Base-by-base conservation (phyloP, 2,888 invertebrate species). In the Hipparchia sbordonii region DNA sequence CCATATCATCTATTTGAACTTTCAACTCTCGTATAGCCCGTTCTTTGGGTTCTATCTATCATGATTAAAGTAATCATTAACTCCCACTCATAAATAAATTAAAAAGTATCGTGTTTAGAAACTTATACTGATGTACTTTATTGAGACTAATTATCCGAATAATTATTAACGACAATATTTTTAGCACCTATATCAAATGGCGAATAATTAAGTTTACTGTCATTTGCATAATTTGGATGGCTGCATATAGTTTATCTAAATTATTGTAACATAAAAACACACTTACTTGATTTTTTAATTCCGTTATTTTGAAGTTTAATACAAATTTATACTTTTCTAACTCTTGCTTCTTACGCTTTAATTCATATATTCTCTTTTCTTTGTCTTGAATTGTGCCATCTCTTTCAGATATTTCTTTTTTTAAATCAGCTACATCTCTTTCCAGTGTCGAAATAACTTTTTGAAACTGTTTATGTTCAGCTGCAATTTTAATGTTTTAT, bases 251-350 rank as follows among this genome's bases (percentile, higher is more conserved):
- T n/a, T n/a, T 46, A 46, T 39, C 61, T n/a, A 61, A n/a, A 56
- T 13, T 6, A 2, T 13, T 57, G 2, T 8, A 13, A 8, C 6
- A 52, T 52, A 9, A 57, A 23, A 6, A 61, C 39, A 7, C 45
- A 60, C 39, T 52, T 69, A 93, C 94, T 89, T 97, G 96, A 82
- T 96, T 96, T 86, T 97, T 97, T 39, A 98, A 87, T 82, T 98
- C 98, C 51, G 96, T 96, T 74, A 98, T 98, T 88, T 98, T 98
- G 85, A 98, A 97, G 83, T 97, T 97, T 52, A 98, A 90, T 1
- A 98, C 97, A 86, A 97, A 98, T 85, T 97, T 98, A 86, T 97
- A 97, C 87, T 98, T 98, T 84, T 98, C 98, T 76, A 98, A 88
- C 84, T 98, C 98, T 82, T 96, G 96, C 83, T 97, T 98, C 84